Percentiles rank a stretch among this genome's conserved stretches.
phyloP scores from a whole-genome alignment of 2,888 invertebrate genomes.

The Crocallis elinguaria region DNA sequence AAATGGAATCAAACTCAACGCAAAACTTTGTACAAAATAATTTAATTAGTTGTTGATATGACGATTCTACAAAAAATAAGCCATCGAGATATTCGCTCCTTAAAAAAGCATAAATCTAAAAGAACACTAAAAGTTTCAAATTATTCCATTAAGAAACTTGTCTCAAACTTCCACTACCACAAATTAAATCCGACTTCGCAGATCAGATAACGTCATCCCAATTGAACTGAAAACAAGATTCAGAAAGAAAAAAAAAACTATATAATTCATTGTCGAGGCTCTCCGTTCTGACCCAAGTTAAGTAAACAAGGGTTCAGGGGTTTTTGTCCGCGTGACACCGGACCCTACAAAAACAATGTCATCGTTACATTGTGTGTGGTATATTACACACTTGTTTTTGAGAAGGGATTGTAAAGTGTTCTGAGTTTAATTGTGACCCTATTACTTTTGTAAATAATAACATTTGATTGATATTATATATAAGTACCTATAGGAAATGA shows the following conservation, averaged over 20 bases:
- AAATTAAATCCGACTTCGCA: conserved; percentile 6
- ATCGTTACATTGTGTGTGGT: conserved; percentile 13
- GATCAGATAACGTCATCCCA: conserved; percentile 9
- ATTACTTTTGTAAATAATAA: too few species aligned
- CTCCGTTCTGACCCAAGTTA: conserved; percentile 10
- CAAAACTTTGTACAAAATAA: too few species aligned
- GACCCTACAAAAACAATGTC: conserved; percentile 19
- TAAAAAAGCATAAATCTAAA: too few species aligned
- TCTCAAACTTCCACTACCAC: not conserved
- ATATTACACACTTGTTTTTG: conserved; percentile 6
- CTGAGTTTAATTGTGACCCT: conserved; percentile 6
- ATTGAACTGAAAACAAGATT: conserved; percentile 14
- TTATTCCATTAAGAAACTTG: conserved; percentile 7
- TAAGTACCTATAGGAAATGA: too few species aligned
- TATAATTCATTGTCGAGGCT: conserved; percentile 18
- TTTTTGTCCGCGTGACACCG: conserved; percentile 16
- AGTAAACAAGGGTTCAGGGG: conserved; percentile 21
- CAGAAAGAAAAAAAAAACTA: conserved; percentile 7
- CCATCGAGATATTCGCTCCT: too few species aligned
- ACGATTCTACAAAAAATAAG: too few species aligned
- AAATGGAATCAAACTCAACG: too few species aligned
- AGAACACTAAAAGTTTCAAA: not conserved
- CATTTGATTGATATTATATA: too few species aligned
- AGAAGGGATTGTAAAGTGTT: not conserved
- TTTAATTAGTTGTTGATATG: too few species aligned